Conservation (phyloP, 1,140 invertebrate species). For the Euborellia annulipes region DNA sequence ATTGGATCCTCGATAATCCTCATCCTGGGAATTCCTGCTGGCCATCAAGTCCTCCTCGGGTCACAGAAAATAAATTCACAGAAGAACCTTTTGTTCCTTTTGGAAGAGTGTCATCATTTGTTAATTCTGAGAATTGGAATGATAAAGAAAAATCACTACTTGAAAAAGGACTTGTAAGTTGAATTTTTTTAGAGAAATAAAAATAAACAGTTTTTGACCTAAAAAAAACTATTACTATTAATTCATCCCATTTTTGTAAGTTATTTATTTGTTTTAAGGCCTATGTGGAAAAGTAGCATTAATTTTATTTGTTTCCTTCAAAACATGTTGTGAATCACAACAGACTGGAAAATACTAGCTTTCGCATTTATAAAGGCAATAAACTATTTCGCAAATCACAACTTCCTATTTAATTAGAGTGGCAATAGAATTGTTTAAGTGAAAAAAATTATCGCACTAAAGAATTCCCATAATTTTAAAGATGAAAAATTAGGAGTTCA, state of each 20-base stretch:
- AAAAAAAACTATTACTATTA: neutral
- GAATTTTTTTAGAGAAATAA: no score
- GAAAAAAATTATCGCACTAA: neutral
- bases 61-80: slow-evolving; percentile 25
- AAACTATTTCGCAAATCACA: neutral
- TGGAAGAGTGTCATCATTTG: slow-evolving; percentile 17
- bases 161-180: slow-evolving; percentile 37
- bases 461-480: neutral
- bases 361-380: neutral
- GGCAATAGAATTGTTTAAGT: neutral
- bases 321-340: neutral
- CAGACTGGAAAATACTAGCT: slow-evolving; percentile 4
- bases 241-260: neutral
- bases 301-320: neutral
- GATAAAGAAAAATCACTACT: slow-evolving; percentile 38
- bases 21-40: slow-evolving; percentile 20
- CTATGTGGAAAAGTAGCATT: neutral
- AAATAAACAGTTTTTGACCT: no score
- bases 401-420: neutral
- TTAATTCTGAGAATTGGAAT: slow-evolving; percentile 30
- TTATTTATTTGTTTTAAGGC: neutral
- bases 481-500: neutral
- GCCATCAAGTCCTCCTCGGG: no score
- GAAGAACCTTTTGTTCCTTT: slow-evolving; percentile 20
- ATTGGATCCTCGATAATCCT: slow-evolving; percentile 44